Evolutionary conservation across 92 coral and sea anemone species (phyloP).

Genomic region (Chrysogorgia sp.): DNA sequence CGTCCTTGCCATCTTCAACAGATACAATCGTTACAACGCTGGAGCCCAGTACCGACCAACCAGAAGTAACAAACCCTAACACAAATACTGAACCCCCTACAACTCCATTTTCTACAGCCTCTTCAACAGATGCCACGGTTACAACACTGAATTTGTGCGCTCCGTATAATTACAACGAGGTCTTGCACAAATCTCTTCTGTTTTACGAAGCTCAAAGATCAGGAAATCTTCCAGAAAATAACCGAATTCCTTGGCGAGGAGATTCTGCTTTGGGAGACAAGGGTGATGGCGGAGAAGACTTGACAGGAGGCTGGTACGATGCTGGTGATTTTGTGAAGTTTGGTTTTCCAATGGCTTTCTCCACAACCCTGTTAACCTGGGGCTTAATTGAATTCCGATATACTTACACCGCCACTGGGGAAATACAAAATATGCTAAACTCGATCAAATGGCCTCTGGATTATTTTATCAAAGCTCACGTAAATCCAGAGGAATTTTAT

Average conservation of each 20-base stretch:
- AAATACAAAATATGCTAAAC: constrained; percentile 63
- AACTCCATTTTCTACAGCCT: neutral
- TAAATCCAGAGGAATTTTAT: constrained; percentile 71
- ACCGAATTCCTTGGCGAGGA: constrained; percentile 21
- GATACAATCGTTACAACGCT: neutral
- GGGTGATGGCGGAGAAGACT: constrained; percentile 52
- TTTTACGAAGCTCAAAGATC: constrained; percentile 53
- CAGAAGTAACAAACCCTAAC: neutral
- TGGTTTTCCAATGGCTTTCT: constrained; percentile 91
- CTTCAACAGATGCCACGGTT: neutral
- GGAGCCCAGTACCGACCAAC: constrained; percentile 5
- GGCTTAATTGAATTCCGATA: constrained; percentile 75
- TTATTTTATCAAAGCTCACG: constrained; percentile 91
- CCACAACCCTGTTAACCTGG: constrained; percentile 82
- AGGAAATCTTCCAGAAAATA: constrained; percentile 10
- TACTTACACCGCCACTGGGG: constrained; percentile 79
- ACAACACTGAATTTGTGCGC: no score
- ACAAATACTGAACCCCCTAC: neutral
- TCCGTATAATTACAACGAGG: constrained; percentile 64
- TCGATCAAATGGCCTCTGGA: constrained; percentile 88
- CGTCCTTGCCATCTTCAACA: neutral
- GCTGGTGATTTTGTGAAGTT: constrained; percentile 96
- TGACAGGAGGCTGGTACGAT: constrained; percentile 94
- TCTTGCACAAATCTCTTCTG: constrained; percentile 69
- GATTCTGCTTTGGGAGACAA: constrained; percentile 17